Percentiles rank a stretch among this genome's conserved stretches.
phyloP scores from a whole-genome alignment of 2,113 vertebrate species.

The Hyperopisus bebe region DNA sequence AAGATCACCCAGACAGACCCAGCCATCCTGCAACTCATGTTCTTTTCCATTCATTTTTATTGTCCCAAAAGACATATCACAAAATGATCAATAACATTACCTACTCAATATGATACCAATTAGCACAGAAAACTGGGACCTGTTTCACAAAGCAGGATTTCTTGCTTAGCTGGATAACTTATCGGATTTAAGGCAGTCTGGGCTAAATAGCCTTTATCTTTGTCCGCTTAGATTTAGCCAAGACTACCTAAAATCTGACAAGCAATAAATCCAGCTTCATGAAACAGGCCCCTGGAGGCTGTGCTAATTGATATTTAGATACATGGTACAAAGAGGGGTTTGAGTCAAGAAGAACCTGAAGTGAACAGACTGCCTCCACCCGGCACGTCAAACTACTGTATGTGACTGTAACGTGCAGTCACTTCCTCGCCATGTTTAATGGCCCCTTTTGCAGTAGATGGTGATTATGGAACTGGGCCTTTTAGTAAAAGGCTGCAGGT shows the following conservation, averaged over 20 bases:
- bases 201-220: neutral
- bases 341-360: neutral
- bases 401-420: neutral
- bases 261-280: neutral
- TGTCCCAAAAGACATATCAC: neutral
- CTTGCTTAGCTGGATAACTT: neutral
- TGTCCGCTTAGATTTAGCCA: neutral
- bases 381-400: neutral
- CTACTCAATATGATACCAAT: neutral
- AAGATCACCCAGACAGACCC: neutral
- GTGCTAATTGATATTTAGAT: neutral
- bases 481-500: neutral
- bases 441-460: neutral
- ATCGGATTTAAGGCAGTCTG: neutral
- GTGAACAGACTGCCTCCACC: neutral
- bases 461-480: neutral
- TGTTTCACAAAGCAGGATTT: neutral
- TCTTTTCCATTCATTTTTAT: neutral
- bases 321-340: neutral
- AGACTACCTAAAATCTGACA: neutral
- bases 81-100: neutral
- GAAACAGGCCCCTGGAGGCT: neutral
- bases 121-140: neutral
- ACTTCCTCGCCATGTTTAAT: neutral
- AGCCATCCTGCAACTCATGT: neutral